Evolutionary conservation across 2,888 invertebrate genomes (phyloP).

Genomic region (Acanthopleura granulata): DNA sequence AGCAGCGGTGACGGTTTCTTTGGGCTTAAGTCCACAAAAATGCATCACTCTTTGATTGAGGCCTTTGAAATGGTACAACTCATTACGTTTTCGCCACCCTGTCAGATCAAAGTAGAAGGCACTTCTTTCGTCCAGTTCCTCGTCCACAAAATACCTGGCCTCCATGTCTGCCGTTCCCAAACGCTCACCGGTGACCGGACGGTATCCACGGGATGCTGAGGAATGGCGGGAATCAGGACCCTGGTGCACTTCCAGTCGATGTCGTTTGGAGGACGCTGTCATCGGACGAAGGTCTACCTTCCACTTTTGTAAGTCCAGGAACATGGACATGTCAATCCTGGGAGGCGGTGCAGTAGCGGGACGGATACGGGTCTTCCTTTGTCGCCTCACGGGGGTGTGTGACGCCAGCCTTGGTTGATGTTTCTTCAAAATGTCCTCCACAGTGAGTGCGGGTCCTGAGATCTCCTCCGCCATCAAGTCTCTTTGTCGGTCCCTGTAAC

Average conservation of each 20-base stretch:
- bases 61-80: neutral
- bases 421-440: neutral
- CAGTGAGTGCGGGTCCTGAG: neutral
- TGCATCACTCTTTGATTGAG: neutral
- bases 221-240: neutral
- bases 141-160: conserved; percentile 9
- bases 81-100: neutral
- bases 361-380: neutral
- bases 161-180: conserved; percentile 8
- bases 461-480: conserved; percentile 24
- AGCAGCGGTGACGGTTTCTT: neutral
- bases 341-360: conserved; percentile 8
- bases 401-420: neutral
- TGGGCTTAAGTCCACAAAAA: neutral
- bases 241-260: neutral
- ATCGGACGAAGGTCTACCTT: conserved; percentile 7
- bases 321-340: neutral
- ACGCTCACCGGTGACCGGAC: neutral
- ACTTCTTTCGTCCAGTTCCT: conserved; percentile 13
- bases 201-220: neutral
- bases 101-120: neutral
- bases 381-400: neutral
- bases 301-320: conserved; percentile 3
- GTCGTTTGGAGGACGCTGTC: neutral
- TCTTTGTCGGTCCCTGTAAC: conserved; percentile 32